Base-by-base conservation (phyloP, 37 sponge, comb jelly and placozoan species). In the Dysidea cf. avara region DNA sequence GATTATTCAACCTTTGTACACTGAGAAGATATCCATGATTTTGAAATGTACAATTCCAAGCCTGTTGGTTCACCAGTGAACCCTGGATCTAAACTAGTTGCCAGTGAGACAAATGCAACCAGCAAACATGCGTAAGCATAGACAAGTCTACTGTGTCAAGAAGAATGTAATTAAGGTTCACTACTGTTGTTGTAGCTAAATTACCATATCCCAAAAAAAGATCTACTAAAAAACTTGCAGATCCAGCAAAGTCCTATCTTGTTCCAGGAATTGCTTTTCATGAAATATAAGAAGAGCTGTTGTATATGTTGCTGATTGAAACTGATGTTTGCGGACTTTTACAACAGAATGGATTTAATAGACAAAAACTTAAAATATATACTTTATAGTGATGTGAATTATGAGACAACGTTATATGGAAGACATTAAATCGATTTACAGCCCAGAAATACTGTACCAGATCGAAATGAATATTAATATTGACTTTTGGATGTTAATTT, bases 141-240 rank as follows among this genome's bases (percentile, higher is more conserved):
- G 79, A 79, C 30, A 34, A 20, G 7, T 79, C 79, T 7, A 79
- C 79, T 16, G 79, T 79, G 11, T 21, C 9, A n/a, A 68, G 79
- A 22, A 79, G 61, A n/a, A 6, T 79, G 16, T 2, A 22, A 12
- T 70, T 68, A 34, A 69, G 58, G 26, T 36, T 22, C 43, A 33
- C 50, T 25, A 79, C 79, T 22, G 79, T 60, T 3, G 20, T 9
- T 56, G 79, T 79, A 46, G 21, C 17, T 18, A 79, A 69, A 56
- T 16, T 37, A 16, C 24, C 34, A n/a, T 79, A 60, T 55, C 79
- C 61, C 5, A 57, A 56, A 50, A 52, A 79, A 11, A 68, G 51
- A 21, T 48, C 62, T 33, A 28, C 40, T 20, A 55, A 70, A 56
- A 68, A 69, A 36, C 79, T 79, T 30, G 59, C 79, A 58, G 29